Evolutionary conservation across 2,113 vertebrate genomes (phyloP).

Genomic region (Microtus pennsylvanicus): DNA sequence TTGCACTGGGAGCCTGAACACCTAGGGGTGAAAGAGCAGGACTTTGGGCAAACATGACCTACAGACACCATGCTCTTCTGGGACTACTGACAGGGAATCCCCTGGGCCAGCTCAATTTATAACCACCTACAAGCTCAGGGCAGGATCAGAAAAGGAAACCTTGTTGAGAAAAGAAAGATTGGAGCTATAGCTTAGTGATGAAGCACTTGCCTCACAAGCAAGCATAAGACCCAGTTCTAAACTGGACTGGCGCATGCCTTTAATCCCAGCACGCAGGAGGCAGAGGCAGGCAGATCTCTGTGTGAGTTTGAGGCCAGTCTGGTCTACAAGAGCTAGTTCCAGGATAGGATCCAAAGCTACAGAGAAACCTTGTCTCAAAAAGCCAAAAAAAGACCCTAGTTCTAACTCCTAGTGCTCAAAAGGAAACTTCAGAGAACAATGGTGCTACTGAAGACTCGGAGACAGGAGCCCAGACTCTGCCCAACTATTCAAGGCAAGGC

Average conservation of each 20-base stretch:
- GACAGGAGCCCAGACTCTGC: not conserved
- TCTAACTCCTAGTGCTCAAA: not conserved
- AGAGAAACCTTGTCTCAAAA: too few species aligned
- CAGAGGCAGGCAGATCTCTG: too few species aligned
- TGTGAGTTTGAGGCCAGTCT: too few species aligned
- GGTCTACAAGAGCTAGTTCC: too few species aligned
- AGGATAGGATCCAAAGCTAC: too few species aligned
- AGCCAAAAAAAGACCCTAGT: not conserved
- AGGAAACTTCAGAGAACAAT: not conserved
- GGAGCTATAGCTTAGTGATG: not conserved
- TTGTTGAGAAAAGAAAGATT: not conserved
- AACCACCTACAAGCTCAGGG: not conserved
- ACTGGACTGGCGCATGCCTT: too few species aligned
- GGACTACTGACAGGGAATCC: not conserved
- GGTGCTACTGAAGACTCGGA: accelerated
- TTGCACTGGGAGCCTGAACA: slow-evolving; percentile 92
- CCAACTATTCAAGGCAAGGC: too few species aligned
- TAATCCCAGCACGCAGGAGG: too few species aligned
- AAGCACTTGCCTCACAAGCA: not conserved
- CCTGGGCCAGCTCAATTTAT: not conserved
- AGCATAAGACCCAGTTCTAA: not conserved
- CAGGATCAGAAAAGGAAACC: not conserved
- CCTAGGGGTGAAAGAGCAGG: slow-evolving; percentile 74
- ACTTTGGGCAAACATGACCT: accelerated
- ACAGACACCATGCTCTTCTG: accelerated